phyloP scores from a whole-genome alignment of 2,113 vertebrate species.

The Anguilla rostrata region DNA sequence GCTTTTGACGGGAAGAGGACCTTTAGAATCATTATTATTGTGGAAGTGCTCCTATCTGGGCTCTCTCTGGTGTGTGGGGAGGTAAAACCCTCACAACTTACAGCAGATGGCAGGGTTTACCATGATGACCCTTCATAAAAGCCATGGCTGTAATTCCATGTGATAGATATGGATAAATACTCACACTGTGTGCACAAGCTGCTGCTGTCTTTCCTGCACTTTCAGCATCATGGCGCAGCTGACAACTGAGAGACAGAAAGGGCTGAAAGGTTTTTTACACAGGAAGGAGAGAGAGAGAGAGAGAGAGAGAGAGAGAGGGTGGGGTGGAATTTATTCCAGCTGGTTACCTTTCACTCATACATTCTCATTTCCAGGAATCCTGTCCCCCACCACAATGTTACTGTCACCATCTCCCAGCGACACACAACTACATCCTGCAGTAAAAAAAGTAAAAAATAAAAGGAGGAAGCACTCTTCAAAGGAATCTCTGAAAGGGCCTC shows the following conservation, averaged over 20 bases:
- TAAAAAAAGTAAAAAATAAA: background rate
- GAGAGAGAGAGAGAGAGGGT: background rate
- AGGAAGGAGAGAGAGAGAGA: background rate
- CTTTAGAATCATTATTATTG: too few relatives aligned
- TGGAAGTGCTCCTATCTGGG: too few relatives aligned
- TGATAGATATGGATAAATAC: too few relatives aligned
- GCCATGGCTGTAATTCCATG: too few relatives aligned
- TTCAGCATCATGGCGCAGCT: background rate
- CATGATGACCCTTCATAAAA: too few relatives aligned
- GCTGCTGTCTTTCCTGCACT: background rate
- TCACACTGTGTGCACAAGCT: too few relatives aligned
- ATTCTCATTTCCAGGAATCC: background rate
- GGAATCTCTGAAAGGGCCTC: background rate
- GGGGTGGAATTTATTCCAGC: background rate
- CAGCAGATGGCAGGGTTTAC: too few relatives aligned
- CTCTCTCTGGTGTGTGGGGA: too few relatives aligned
- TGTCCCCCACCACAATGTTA: background rate
- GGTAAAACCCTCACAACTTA: too few relatives aligned
- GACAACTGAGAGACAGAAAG: too few relatives aligned
- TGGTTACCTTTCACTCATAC: background rate
- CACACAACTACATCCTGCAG: background rate
- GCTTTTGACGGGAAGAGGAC: too few relatives aligned
- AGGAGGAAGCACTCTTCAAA: background rate
- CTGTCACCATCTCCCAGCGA: background rate
- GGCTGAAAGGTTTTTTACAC: too few relatives aligned